Evolutionary conservation across 1,140 invertebrate species (phyloP).

Genomic region (Drosophila burlai): DNA sequence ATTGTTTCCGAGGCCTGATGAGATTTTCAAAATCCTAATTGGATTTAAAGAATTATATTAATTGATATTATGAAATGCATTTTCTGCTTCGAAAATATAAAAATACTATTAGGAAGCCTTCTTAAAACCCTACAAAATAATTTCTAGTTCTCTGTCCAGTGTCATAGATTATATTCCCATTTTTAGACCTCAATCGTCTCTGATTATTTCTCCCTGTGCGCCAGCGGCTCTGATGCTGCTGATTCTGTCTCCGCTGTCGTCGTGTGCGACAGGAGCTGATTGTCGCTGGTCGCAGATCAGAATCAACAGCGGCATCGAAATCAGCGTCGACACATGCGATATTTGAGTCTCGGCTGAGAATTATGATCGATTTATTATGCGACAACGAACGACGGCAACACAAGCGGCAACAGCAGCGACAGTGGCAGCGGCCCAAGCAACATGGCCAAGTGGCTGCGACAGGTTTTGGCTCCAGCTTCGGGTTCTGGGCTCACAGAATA

Average conservation of each 20-base stretch:
- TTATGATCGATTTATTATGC: slow-evolving; percentile 83
- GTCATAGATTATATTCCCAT: neutral
- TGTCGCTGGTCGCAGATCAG: slow-evolving; percentile 55
- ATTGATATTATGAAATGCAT: too few relatives aligned
- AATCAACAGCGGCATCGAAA: slow-evolving; percentile 47
- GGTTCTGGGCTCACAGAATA: slow-evolving; percentile 68
- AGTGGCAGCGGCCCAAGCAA: slow-evolving; percentile 18
- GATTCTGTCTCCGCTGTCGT: slow-evolving; percentile 35
- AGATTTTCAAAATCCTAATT: too few relatives aligned
- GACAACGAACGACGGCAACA: slow-evolving; percentile 42
- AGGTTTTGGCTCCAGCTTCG: slow-evolving; percentile 47
- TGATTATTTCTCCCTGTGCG: neutral
- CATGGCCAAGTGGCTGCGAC: slow-evolving; percentile 57
- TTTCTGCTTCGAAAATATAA: too few relatives aligned
- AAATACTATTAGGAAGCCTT: too few relatives aligned
- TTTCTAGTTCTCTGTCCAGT: neutral
- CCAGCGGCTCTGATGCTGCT: slow-evolving; percentile 10
- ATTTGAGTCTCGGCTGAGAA: slow-evolving; percentile 68
- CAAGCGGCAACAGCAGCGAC: slow-evolving; percentile 5
- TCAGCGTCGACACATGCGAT: slow-evolving; percentile 68
- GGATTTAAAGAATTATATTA: too few relatives aligned
- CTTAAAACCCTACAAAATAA: neutral
- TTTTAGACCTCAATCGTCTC: too few relatives aligned
- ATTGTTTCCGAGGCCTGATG: too few relatives aligned
- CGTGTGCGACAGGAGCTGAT: slow-evolving; percentile 70